Evolutionary conservation across 2,797 vertebrate species (phyloP).

Genomic region (Spheniscus humboldti): DNA sequence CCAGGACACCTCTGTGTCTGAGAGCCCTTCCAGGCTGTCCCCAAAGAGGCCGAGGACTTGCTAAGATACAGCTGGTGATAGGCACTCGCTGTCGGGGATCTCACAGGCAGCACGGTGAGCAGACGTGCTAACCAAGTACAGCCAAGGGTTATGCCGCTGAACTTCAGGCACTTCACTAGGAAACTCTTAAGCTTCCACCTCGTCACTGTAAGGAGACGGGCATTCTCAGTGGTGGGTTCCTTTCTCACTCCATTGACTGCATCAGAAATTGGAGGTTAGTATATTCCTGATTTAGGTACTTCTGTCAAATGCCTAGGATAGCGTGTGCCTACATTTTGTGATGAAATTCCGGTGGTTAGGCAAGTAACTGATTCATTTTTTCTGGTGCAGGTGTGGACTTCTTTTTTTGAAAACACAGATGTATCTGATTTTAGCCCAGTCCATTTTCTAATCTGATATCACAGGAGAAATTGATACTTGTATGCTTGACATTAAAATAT

Average conservation of each 20-base stretch:
- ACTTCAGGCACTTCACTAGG: neutral
- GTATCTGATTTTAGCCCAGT: neutral
- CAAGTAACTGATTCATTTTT: neutral
- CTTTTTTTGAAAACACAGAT: neutral
- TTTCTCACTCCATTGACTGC: neutral
- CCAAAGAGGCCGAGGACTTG: neutral
- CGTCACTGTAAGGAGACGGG: neutral
- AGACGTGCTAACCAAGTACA: neutral
- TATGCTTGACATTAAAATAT: constrained; percentile 45
- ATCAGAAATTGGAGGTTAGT: neutral
- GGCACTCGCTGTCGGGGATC: rapidly evolving
- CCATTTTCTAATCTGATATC: constrained; percentile 17
- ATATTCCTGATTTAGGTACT: neutral
- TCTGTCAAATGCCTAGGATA: neutral
- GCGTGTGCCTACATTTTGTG: neutral
- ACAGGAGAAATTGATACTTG: constrained; percentile 26
- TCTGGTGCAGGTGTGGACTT: neutral
- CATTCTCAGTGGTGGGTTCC: neutral
- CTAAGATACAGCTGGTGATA: neutral
- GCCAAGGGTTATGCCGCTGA: neutral
- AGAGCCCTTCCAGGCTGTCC: neutral
- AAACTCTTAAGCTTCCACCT: neutral
- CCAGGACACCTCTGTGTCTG: neutral
- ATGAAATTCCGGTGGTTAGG: neutral
- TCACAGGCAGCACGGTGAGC: neutral